These are phyloP conservation scores for Denticeps clupeoides DNA, from an alignment of 2,797 vertebrate genomes.

Conservation along the genomic window DNA sequence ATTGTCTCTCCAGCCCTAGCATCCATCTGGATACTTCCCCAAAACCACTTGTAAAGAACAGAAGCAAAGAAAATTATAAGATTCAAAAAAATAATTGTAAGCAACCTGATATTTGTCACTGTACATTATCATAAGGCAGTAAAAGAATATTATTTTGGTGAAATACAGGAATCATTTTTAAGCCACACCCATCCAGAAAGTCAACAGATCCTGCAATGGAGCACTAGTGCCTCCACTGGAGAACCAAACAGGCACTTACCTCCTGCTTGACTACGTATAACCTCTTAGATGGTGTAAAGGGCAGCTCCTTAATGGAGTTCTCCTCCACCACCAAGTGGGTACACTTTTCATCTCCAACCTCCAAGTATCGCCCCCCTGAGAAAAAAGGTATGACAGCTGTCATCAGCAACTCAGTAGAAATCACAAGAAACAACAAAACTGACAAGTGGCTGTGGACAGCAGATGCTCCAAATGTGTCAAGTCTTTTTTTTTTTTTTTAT, in stretches of 20 bases:
- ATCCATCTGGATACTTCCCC: slow-evolving; percentile 99
- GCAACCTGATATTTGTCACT: background rate
- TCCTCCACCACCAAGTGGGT: slow-evolving; percentile 95
- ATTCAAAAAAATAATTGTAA: background rate
- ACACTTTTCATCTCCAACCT: slow-evolving; percentile 77
- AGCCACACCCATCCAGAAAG: too few relatives aligned
- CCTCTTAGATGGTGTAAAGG: slow-evolving; percentile 68
- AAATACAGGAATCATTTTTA: too few relatives aligned
- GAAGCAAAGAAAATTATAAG: background rate
- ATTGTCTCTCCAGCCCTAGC: slow-evolving; percentile 92
- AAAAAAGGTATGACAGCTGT: background rate
- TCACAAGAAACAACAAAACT: too few relatives aligned
- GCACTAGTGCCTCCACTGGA: too few relatives aligned
- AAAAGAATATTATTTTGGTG: too few relatives aligned
- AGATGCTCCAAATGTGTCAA: too few relatives aligned
- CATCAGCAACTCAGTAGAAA: too few relatives aligned
- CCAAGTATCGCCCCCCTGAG: slow-evolving; percentile 70
- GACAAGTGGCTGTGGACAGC: too few relatives aligned
- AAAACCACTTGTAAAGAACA: slow-evolving; percentile 77
- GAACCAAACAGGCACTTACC: slow-evolving; percentile 61
- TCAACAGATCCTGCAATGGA: too few relatives aligned
- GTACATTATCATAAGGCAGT: too few relatives aligned
- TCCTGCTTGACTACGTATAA: slow-evolving; percentile 93
- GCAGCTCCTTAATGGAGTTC: slow-evolving; percentile 82
- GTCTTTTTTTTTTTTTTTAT: too few relatives aligned